phyloP scores from a whole-genome alignment of 2,113 vertebrate species.

The Mixornis gularis region DNA sequence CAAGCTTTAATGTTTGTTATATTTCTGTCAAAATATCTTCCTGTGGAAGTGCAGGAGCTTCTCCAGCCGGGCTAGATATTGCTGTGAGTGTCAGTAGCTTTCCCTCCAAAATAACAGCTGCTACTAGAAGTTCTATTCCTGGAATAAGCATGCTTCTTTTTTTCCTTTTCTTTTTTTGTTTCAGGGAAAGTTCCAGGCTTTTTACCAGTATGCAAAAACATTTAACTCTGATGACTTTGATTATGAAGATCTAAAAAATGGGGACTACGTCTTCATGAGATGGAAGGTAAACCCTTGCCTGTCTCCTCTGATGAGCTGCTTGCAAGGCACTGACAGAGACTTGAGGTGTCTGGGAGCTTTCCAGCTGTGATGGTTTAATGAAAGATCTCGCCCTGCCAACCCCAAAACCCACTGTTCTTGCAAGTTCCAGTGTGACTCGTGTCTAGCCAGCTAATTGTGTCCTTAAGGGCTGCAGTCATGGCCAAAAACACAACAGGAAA shows the following conservation, averaged over 20 bases:
- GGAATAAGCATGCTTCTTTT: background rate
- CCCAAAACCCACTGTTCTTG: background rate
- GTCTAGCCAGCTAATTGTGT: slow-evolving; percentile 19
- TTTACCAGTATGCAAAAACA: slow-evolving; percentile 95
- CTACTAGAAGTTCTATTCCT: background rate
- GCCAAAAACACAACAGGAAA: slow-evolving; percentile 30
- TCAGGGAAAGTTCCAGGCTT: slow-evolving; percentile 97
- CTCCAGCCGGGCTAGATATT: background rate
- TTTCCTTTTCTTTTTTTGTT: background rate
- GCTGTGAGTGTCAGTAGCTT: background rate
- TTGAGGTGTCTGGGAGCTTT: background rate
- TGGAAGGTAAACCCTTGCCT: slow-evolving; percentile 85
- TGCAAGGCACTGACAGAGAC: background rate
- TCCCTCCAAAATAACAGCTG: background rate
- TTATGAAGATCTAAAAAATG: slow-evolving; percentile 89
- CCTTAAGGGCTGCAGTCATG: background rate
- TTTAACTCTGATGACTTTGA: slow-evolving; percentile 98
- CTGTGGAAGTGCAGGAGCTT: background rate
- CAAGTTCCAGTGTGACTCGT: background rate
- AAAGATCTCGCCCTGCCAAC: background rate
- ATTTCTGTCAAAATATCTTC: background rate
- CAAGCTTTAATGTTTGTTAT: background rate
- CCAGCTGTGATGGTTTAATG: background rate
- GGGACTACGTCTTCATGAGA: slow-evolving; percentile 98
- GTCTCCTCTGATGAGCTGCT: background rate